These are phyloP conservation scores for Coluber constrictor DNA, from an alignment of 2,797 vertebrate genomes.

Conservation along the genomic window DNA sequence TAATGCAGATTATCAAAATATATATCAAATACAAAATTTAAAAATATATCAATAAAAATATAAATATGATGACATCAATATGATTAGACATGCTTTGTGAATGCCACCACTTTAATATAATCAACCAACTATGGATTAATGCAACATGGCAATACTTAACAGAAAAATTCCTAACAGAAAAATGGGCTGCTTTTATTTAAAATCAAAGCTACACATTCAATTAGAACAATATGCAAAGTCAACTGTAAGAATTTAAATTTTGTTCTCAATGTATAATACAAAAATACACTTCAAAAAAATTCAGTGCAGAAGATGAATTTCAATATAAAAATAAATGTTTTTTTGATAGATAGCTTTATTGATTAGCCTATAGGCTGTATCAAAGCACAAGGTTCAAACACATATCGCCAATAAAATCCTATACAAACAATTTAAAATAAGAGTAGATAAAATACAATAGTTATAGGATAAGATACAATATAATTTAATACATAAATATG, in stretches of 20 bases:
- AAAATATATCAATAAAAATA: neutral
- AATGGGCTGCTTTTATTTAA: neutral
- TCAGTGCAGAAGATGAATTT: neutral
- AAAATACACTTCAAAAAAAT: neutral
- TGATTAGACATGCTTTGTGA: neutral
- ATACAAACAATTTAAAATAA: too few relatives aligned
- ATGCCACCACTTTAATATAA: neutral
- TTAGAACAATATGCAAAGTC: neutral
- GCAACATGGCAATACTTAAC: neutral
- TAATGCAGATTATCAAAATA: neutral
- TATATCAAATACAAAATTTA: neutral
- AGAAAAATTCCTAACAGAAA: too few relatives aligned
- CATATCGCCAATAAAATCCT: too few relatives aligned
- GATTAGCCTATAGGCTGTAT: too few relatives aligned
- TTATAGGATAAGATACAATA: too few relatives aligned
- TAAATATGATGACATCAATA: neutral
- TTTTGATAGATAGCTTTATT: too few relatives aligned
- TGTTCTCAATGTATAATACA: neutral
- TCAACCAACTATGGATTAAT: neutral
- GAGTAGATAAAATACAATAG: too few relatives aligned
- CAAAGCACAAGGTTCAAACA: too few relatives aligned
- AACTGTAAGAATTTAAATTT: neutral
- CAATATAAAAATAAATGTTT: neutral
- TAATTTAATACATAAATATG: too few relatives aligned
- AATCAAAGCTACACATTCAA: neutral